Base-by-base conservation (phyloP, 2,113 vertebrate genomes). In the Scomber colias region DNA sequence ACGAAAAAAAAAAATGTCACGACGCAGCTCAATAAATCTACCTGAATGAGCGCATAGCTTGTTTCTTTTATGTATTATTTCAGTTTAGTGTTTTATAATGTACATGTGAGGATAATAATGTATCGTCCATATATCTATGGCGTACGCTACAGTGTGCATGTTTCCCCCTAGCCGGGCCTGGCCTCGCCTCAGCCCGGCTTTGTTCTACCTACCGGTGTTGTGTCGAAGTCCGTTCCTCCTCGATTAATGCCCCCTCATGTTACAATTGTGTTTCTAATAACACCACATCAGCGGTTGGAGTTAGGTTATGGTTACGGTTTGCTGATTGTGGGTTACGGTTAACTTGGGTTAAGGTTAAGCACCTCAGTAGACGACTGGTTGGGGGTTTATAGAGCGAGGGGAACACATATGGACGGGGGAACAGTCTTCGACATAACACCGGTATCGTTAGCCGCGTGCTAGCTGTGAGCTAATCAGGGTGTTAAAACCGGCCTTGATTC, bases 181-280 rank as follows among this genome's bases (percentile, higher is more conserved):
- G 90, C 90, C 90, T 89, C 44, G n/a, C 35, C 16, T 0, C 16
- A 62, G 11, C 50, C 27, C 50, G 59, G 87, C 90, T 92, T 93
- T 93, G 92, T 93, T 92, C 89, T 83, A 5, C 24, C 3, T 27
- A 27, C 24, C 24, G 24, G 24, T 27, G 24, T 27, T 27, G 24
- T 27, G 24, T 27, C 24, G 24, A 27, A 27, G 24, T 27, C 24
- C 24, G 24, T 27, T 27, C 24, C 24, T 3, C 24, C 24, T 27
- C 1, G 24, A 27, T 2, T 27, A 27, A 27, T 27, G 24, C 24
- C 24, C 24, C 24, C 24, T 27, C 24, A 2, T 27, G 24, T 27
- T 27, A 27, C 24, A 27, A 27, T 27, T 27, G 24, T 27, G 24
- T 27, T 27, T 27, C 24, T 27, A 27, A 2, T 27, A 27, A 27